Percentiles rank a stretch among this genome's conserved stretches.
These are phyloP conservation scores for Megaustenia siamemsis DNA, from an alignment of 2,888 invertebrate species.

Conservation along the genomic window DNA sequence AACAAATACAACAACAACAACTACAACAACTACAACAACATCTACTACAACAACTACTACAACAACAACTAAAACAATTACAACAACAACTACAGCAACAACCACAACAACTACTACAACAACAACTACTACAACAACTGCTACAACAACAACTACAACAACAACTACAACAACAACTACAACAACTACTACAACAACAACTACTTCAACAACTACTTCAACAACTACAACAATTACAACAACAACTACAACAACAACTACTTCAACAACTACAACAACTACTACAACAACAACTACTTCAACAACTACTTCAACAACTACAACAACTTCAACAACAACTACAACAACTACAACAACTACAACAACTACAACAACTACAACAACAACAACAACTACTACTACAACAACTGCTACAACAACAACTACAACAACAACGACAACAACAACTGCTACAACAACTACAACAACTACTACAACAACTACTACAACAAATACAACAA, in stretches of 20 bases:
- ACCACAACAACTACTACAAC: neutral
- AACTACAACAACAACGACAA: neutral
- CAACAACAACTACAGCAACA: neutral
- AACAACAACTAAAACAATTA: neutral
- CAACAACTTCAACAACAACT: neutral
- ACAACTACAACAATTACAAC: conserved; percentile 21
- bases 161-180: neutral
- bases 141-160: neutral
- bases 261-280: neutral
- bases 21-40: neutral
- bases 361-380: neutral
- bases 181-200: neutral
- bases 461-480: too few relatives aligned
- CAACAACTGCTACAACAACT: too few relatives aligned
- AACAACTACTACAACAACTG: neutral
- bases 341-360: neutral
- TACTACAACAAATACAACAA: too few relatives aligned
- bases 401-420: too few relatives aligned
- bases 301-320: neutral
- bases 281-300: neutral
- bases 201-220: neutral
- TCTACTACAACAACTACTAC: neutral
- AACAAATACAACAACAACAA: neutral
- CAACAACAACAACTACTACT: neutral
- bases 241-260: conserved; percentile 11